phyloP scores from a whole-genome alignment of 2,888 invertebrate genomes.

The Lithophane socia region DNA sequence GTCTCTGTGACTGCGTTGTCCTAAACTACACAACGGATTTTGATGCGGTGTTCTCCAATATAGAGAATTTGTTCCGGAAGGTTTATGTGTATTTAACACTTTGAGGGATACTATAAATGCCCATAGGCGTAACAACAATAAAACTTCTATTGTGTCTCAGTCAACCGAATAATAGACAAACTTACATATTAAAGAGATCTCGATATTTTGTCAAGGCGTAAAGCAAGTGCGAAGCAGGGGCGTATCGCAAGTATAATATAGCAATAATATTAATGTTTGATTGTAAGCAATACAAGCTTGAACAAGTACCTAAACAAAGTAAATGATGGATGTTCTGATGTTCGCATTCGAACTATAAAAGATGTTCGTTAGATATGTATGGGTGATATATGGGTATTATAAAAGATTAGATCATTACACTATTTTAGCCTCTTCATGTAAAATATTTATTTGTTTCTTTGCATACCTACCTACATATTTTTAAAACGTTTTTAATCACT shows the following conservation, averaged over 20 bases:
- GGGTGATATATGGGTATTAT: neutral
- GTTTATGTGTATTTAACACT: neutral
- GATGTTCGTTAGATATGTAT: neutral
- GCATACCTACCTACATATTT: neutral
- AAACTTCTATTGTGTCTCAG: too few relatives aligned
- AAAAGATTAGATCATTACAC: neutral
- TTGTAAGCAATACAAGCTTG: conserved; percentile 4
- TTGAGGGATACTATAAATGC: too few relatives aligned
- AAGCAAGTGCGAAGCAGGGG: neutral
- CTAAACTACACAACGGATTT: too few relatives aligned
- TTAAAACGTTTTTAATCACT: neutral
- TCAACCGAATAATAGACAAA: too few relatives aligned
- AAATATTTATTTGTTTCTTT: neutral
- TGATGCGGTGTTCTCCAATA: neutral
- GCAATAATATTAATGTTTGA: neutral
- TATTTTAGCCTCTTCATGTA: neutral
- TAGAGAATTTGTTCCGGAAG: too few relatives aligned
- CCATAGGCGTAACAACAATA: too few relatives aligned
- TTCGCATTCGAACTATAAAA: conserved; percentile 1
- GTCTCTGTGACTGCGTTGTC: neutral
- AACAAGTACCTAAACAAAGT: conserved; percentile 16
- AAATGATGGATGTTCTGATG: conserved; percentile 23
- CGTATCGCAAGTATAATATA: neutral
- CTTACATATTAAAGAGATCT: neutral
- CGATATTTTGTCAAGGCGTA: neutral